phyloP scores from a whole-genome alignment of 1,140 invertebrate species.

The Amyelois transitella region DNA sequence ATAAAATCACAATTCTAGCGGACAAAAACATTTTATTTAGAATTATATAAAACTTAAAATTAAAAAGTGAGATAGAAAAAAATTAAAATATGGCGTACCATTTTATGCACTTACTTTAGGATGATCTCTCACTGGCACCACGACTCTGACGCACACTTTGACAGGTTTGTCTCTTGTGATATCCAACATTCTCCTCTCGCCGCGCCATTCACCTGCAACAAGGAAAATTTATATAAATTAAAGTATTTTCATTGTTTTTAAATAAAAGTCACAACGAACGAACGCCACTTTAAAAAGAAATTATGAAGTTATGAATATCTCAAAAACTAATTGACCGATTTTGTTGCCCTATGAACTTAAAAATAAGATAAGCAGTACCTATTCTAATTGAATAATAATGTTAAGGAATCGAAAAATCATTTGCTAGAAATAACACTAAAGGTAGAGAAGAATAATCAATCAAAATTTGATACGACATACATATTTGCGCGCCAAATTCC shows the following conservation, averaged over 20 bases:
- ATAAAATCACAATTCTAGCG: too few species aligned
- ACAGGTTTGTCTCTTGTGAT: conserved; percentile 89
- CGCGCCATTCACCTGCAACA: conserved; percentile 58
- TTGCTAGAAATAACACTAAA: background rate
- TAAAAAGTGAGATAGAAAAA: background rate
- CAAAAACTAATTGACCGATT: too few species aligned
- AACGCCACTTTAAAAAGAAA: background rate
- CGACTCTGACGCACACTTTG: conserved; percentile 85
- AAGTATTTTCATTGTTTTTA: background rate
- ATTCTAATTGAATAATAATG: too few species aligned
- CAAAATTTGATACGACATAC: background rate
- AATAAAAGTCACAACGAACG: background rate
- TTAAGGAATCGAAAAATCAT: too few species aligned
- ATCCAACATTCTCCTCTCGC: conserved; percentile 82
- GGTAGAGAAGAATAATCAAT: background rate
- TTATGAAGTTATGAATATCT: background rate
- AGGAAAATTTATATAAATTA: conserved; percentile 7
- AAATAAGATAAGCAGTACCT: too few species aligned
- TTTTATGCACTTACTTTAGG: conserved; percentile 79
- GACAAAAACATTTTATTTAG: too few species aligned
- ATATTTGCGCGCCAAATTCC: background rate
- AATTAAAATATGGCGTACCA: background rate
- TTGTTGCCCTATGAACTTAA: too few species aligned
- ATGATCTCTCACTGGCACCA: conserved; percentile 87
- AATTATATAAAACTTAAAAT: too few species aligned